phyloP scores from a whole-genome alignment of 2,888 invertebrate species.

The Allophyes oxyacanthae region DNA sequence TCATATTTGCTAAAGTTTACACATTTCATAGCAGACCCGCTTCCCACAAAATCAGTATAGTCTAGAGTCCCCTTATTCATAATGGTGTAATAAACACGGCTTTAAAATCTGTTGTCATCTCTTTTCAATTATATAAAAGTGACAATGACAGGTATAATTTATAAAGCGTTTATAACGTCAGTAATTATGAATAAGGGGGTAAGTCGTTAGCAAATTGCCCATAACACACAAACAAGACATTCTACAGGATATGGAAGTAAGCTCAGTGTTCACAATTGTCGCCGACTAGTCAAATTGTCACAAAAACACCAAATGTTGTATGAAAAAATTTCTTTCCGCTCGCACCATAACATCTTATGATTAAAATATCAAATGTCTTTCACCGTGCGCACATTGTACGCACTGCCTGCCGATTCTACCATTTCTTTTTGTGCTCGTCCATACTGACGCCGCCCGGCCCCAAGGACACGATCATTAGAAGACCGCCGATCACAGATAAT shows the following conservation, averaged over 20 bases:
- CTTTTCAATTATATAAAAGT: no score
- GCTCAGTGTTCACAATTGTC: conserved; percentile 57
- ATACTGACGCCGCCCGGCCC: conserved; percentile 99
- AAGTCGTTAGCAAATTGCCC: conserved; percentile 27
- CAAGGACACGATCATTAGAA: conserved; percentile 98
- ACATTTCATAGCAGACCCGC: conserved; percentile 3
- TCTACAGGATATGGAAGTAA: conserved; percentile 51
- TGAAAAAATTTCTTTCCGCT: conserved; percentile 47
- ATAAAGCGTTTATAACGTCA: no score
- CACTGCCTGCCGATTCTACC: conserved; percentile 89
- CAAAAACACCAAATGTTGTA: conserved; percentile 54
- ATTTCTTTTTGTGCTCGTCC: conserved; percentile 99
- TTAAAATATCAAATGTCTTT: conserved; percentile 59
- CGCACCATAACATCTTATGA: conserved; percentile 63
- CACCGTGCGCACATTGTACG: conserved; percentile 62
- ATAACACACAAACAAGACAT: conserved; percentile 27
- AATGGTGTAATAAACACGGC: no score
- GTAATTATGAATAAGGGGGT: not conserved
- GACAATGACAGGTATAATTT: no score
- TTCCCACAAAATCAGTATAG: conserved; percentile 11
- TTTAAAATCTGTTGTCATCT: no score
- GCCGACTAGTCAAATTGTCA: conserved; percentile 62
- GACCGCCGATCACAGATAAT: conserved; percentile 99
- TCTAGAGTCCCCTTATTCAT: no score
- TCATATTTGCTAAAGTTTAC: not conserved